Conservation (phyloP, 1,140 invertebrate genomes). For the Chironomus striatipennis region DNA sequence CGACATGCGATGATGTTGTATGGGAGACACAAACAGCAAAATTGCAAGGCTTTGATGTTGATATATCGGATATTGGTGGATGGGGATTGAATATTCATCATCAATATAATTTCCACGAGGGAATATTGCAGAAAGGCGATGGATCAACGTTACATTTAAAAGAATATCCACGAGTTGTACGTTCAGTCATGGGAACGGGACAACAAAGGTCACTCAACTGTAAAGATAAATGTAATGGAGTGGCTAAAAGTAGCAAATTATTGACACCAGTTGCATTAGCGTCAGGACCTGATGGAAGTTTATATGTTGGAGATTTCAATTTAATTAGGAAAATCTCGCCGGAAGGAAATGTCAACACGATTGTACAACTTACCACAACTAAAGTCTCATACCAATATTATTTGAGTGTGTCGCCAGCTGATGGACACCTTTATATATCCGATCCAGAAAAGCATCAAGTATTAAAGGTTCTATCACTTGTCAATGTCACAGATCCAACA, state of each 20-base stretch:
- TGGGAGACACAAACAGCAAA: slow-evolving; percentile 92
- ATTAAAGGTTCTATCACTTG: slow-evolving; percentile 60
- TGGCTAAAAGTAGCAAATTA: slow-evolving; percentile 75
- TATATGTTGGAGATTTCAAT: slow-evolving; percentile 97
- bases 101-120: slow-evolving; percentile 96
- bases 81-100: slow-evolving; percentile 98
- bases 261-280: slow-evolving; percentile 88
- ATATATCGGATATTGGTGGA: slow-evolving; percentile 92
- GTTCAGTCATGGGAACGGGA: slow-evolving; percentile 90
- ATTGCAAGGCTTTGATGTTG: slow-evolving; percentile 93
- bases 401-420: slow-evolving; percentile 87
- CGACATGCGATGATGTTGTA: slow-evolving; percentile 71
- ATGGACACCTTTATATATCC: slow-evolving; percentile 92
- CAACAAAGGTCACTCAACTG: slow-evolving; percentile 67
- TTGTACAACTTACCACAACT: slow-evolving; percentile 84
- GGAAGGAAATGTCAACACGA: slow-evolving; percentile 83
- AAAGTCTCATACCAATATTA: slow-evolving; percentile 94
- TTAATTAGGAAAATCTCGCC: slow-evolving; percentile 86
- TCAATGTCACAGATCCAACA: slow-evolving; percentile 68
- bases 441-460: slow-evolving; percentile 89
- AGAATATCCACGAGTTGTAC: slow-evolving; percentile 80
- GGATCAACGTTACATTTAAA: slow-evolving; percentile 88
- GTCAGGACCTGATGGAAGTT: slow-evolving; percentile 87
- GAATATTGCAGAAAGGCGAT: slow-evolving; percentile 93
- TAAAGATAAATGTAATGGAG: slow-evolving; percentile 73